Percentiles rank a stretch among this genome's conserved stretches.
phyloP scores from a whole-genome alignment of 2,888 invertebrate genomes.

The Nemapogon koenigi region DNA sequence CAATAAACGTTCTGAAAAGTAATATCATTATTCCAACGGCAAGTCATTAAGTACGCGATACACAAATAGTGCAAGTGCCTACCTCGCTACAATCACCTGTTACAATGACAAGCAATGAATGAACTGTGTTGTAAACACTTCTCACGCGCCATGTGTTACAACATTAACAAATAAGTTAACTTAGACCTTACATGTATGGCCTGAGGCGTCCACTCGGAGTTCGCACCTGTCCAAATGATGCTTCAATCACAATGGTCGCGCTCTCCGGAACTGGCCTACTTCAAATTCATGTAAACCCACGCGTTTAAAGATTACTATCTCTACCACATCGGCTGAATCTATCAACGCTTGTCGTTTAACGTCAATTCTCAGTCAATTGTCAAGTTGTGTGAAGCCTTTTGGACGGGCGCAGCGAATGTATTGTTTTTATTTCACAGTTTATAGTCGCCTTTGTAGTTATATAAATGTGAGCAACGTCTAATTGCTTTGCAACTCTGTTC shows the following conservation, averaged over 20 bases:
- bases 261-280: conserved; percentile 19
- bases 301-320: conserved; percentile 3
- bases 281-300: conserved; percentile 14
- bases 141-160: conserved; percentile 11
- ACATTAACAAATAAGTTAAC: no score
- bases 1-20: no score
- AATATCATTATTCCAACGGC: no score
- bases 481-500: no score
- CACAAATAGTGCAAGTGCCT: neutral
- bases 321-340: neutral
- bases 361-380: no score
- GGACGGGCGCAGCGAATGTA: no score
- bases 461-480: no score
- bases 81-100: neutral
- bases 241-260: conserved; percentile 16
- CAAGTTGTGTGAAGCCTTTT: neutral
- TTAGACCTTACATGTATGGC: conserved; percentile 9
- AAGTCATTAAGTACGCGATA: no score
- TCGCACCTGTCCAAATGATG: conserved; percentile 20
- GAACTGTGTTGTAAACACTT: conserved; percentile 8
- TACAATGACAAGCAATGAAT: neutral
- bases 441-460: no score
- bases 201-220: conserved; percentile 8
- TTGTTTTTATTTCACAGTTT: no score
- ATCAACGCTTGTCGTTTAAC: neutral